Evolutionary conservation across 1,140 invertebrate species (phyloP).

Genomic region (Eumeta japonica): DNA sequence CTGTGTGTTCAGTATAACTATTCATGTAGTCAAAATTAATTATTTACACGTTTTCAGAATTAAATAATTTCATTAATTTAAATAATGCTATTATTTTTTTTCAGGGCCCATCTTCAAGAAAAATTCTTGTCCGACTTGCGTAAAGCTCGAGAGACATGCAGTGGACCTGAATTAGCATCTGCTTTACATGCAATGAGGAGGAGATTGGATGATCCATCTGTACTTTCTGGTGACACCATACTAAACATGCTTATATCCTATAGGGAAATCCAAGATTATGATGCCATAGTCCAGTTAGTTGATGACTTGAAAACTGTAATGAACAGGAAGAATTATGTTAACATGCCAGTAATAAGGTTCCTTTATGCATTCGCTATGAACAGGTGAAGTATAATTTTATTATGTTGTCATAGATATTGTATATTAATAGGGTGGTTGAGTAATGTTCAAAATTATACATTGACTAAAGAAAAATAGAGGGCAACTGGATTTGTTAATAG

Average conservation of each 20-base stretch:
- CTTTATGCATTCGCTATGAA: conserved; percentile 97
- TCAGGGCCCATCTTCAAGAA: conserved; percentile 94
- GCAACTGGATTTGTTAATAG: no score
- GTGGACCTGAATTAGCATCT: conserved; percentile 82
- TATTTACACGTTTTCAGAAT: no score
- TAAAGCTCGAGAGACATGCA: conserved; percentile 86
- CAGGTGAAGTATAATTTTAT: conserved; percentile 59
- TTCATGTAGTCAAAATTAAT: no score
- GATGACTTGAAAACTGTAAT: conserved; percentile 93
- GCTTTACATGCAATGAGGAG: conserved; percentile 87
- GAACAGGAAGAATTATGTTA: conserved; percentile 85
- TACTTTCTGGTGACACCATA: conserved; percentile 91
- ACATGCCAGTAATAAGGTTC: conserved; percentile 87
- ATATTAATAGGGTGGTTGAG: no score
- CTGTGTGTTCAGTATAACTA: no score
- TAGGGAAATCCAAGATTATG: conserved; percentile 93
- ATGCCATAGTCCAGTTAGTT: conserved; percentile 96
- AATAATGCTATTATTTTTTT: conserved; percentile 14
- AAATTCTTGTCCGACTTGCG: conserved; percentile 94
- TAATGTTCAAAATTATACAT: no score
- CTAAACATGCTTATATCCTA: conserved; percentile 91
- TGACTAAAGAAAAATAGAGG: no score
- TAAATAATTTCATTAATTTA: no score
- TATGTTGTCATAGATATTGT: conserved; percentile 3
- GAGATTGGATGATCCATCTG: conserved; percentile 93